phyloP scores from a whole-genome alignment of 2,888 invertebrate species.

The Steinernema scapterisci region DNA sequence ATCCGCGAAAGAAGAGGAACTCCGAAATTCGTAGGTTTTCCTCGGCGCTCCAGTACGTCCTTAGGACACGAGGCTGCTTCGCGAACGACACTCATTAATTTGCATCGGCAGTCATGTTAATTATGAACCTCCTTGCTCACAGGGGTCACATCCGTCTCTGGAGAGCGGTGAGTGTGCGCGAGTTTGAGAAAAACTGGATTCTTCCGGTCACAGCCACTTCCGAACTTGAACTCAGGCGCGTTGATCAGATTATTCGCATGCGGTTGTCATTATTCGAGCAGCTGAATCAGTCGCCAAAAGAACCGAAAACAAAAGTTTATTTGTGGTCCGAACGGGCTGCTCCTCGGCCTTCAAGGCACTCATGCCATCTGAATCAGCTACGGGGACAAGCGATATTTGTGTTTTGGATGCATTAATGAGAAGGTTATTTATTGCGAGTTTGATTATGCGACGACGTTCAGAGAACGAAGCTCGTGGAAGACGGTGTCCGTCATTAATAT shows the following conservation, averaged over 20 bases:
- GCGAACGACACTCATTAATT: constrained; percentile 20
- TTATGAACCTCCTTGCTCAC: constrained; percentile 26
- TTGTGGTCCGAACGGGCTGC: too few species aligned
- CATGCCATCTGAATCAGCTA: too few species aligned
- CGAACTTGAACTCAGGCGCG: not conserved
- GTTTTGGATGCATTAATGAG: not conserved
- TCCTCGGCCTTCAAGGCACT: too few species aligned
- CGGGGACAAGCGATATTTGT: too few species aligned
- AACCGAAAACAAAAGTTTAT: too few species aligned
- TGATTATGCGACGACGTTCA: constrained; percentile 13
- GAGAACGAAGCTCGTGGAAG: not conserved
- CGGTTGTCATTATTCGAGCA: not conserved
- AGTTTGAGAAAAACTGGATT: not conserved
- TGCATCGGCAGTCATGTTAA: constrained; percentile 31
- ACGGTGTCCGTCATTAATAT: constrained; percentile 17
- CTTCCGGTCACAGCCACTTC: not conserved
- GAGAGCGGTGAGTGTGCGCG: not conserved
- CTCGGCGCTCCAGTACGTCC: not conserved
- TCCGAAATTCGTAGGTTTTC: not conserved
- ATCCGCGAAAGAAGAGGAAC: not conserved
- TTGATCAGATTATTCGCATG: not conserved
- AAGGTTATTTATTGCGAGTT: constrained; percentile 21
- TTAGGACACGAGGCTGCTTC: not conserved
- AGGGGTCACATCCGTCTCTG: not conserved
- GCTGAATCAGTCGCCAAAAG: too few species aligned